phyloP scores from a whole-genome alignment of 2,113 vertebrate species.

The Spea bombifrons region DNA sequence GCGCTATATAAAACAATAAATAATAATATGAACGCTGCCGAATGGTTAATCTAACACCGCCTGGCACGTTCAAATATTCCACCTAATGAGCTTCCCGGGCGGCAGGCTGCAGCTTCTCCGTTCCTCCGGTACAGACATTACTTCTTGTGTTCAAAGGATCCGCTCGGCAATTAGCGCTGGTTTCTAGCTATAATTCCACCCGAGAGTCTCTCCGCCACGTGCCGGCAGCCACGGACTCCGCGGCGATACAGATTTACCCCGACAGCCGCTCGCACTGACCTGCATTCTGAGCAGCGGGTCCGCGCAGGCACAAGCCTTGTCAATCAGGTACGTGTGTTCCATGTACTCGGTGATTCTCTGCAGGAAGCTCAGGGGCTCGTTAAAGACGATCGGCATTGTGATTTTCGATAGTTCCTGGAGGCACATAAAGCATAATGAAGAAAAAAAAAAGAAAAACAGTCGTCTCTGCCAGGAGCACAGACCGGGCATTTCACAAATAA shows the following conservation, averaged over 20 bases:
- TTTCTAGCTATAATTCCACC: not conserved
- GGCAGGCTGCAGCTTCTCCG: too few relatives aligned
- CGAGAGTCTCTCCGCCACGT: not conserved
- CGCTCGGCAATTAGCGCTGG: not conserved
- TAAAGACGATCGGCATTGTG: constrained; percentile 95
- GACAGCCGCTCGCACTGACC: constrained; percentile 59
- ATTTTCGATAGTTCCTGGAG: constrained; percentile 94
- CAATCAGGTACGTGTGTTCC: constrained; percentile 94
- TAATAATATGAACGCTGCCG: too few relatives aligned
- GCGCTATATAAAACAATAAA: too few relatives aligned
- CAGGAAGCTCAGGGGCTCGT: constrained; percentile 94
- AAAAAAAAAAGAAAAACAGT: not conserved
- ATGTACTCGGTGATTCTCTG: constrained; percentile 96
- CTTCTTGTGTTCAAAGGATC: too few relatives aligned
- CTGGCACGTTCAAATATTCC: too few relatives aligned
- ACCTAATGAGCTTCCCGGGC: too few relatives aligned
- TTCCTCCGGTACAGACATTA: too few relatives aligned
- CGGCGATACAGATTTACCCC: not conserved
- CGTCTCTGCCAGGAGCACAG: not conserved
- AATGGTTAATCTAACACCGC: too few relatives aligned
- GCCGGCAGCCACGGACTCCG: not conserved
- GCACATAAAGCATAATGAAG: not conserved
- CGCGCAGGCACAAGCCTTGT: constrained; percentile 76
- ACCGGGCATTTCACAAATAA: not conserved
- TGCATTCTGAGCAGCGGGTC: constrained; percentile 90